phyloP scores from a whole-genome alignment of 2,888 invertebrate species.

The Aproaerema taeniolella region DNA sequence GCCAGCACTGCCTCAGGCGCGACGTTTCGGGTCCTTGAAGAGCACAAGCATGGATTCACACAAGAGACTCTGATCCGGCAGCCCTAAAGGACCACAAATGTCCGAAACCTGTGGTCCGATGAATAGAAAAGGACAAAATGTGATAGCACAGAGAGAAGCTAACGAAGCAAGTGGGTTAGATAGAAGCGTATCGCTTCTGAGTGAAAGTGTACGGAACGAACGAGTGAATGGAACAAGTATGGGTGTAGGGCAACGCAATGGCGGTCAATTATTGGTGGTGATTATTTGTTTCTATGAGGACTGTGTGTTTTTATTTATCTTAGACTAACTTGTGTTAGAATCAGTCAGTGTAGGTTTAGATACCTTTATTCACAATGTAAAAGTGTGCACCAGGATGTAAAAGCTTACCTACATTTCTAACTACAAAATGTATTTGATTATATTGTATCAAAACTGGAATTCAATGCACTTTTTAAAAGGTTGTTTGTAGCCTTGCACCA shows the following conservation, averaged over 20 bases:
- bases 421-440: no score
- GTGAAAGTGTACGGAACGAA: constrained; percentile 28
- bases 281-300: constrained; percentile 49
- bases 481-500: no score
- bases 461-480: no score
- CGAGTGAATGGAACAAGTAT: constrained; percentile 38
- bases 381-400: no score
- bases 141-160: constrained; percentile 18
- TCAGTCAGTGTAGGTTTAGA: no score
- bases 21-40: constrained; percentile 58
- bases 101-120: constrained; percentile 23
- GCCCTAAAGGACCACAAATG: constrained; percentile 36
- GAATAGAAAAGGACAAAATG: no score
- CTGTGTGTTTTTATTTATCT: constrained; percentile 40
- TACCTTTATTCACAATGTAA: no score
- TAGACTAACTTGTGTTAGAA: constrained; percentile 29
- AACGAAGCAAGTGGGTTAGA: constrained; percentile 10
- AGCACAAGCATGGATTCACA: constrained; percentile 62
- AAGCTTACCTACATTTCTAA: no score
- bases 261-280: constrained; percentile 58
- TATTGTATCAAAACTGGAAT: no score
- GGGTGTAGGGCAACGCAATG: constrained; percentile 22
- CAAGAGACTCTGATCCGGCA: constrained; percentile 70
- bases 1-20: constrained; percentile 38
- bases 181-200: no score